These are phyloP conservation scores for Parnassius glacialis DNA, from an alignment of 2,888 invertebrate genomes.

Conservation along the genomic window DNA sequence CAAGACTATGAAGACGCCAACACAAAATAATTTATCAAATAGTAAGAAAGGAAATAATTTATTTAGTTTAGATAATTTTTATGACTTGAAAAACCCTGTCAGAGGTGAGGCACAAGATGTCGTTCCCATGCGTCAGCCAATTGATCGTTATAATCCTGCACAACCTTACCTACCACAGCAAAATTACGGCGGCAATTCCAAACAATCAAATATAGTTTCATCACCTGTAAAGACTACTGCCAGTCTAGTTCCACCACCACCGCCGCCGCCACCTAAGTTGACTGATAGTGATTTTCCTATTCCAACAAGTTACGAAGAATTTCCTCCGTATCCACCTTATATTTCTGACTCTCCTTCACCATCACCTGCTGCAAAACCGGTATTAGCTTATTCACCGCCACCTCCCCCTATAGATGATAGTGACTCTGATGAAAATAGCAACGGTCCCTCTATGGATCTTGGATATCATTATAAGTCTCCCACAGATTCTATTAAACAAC, in stretches of 20 bases:
- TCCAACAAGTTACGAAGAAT: constrained; percentile 65
- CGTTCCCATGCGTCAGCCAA: constrained; percentile 43
- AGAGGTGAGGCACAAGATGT: constrained; percentile 71
- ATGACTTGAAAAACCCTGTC: constrained; percentile 59
- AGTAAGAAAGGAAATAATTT: constrained; percentile 59
- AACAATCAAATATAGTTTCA: constrained; percentile 46
- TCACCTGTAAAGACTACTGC: constrained; percentile 49
- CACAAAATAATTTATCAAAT: constrained; percentile 40
- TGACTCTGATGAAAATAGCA: constrained; percentile 41
- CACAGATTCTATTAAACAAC: constrained; percentile 36
- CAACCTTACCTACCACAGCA: constrained; percentile 68
- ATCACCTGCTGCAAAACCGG: constrained; percentile 33
- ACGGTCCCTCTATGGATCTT: constrained; percentile 45
- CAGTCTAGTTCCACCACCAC: constrained; percentile 63
- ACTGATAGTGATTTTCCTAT: constrained; percentile 58
- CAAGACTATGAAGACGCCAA: constrained; percentile 53
- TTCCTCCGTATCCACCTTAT: constrained; percentile 63
- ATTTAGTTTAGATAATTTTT: constrained; percentile 62
- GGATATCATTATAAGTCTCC: constrained; percentile 64
- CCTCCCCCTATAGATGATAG: constrained; percentile 24
- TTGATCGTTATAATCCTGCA: constrained; percentile 76
- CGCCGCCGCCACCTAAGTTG: constrained; percentile 52
- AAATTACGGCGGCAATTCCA: constrained; percentile 58
- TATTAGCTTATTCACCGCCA: constrained; percentile 30
- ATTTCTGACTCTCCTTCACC: constrained; percentile 30